Base-by-base conservation (phyloP, 2,797 vertebrate species). In the Anisognathus igniventris region DNA sequence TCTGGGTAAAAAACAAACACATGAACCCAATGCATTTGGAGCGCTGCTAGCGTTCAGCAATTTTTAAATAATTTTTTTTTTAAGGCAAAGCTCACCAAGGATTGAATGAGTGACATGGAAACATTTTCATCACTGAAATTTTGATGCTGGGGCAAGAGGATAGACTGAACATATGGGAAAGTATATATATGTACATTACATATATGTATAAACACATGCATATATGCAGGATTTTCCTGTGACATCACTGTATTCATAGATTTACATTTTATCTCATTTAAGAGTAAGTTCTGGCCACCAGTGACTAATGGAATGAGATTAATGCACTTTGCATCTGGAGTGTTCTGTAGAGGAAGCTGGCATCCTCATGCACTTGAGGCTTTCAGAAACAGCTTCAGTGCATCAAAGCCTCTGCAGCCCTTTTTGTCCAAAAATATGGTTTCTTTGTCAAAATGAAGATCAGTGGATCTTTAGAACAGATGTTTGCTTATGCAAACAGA, bases 41-140 rank as follows among this genome's bases (percentile, higher is more conserved):
- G 11, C 35, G 10, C 7, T 57, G 18, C 35, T n/a, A n/a, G n/a
- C n/a, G n/a, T n/a, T n/a, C n/a, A n/a, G n/a, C n/a, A n/a, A n/a
- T n/a, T n/a, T n/a, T n/a, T n/a, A 67, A 37, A 3, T 16, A 18
- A 18, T 16, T 14, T n/a, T 53, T 53, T 21, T 44, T 54, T 21
- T 1, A n/a, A n/a, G 19, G 17, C 12, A 58, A 35, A 71, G 27
- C 10, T 51, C 44, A 58, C 15, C 9, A 73, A 27, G 47, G 47
- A 2, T 1, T 31, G 7, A 31, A 45, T 62, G 7, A 83, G 47
- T 50, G 18, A 39, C 24, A 61, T 0, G 1, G 24, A 0, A 92
- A 61, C 4, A 50, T 30, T 66, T 76, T 35, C 40, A 83, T n/a
- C 16, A 25, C 10, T 51, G 50, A 68, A 57, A 82, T 65, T 14